Evolutionary conservation across 1,140 invertebrate genomes (phyloP), one percentile per base, ranked within the genome.

Genomic region (Plodia interpunctella): DNA sequence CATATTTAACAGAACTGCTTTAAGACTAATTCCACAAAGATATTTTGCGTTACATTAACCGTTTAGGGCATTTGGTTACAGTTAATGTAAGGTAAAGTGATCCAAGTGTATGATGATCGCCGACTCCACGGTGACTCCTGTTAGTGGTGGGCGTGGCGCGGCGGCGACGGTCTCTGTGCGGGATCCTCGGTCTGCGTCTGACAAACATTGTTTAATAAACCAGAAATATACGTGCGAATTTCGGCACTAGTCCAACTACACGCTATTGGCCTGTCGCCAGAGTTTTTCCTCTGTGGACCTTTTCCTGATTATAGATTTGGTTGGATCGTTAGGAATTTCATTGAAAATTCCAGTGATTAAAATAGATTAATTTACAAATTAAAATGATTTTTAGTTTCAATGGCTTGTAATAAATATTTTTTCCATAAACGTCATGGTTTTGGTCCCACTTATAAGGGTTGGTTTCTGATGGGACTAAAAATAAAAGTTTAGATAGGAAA

Each of bases 1-100:
- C 87, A 80, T 84, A 80, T 79, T 84, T 83, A 73, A 80, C 70
- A 80, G 75, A 84, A 87, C 77, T 83, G 79, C 68, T 75, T 76
- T 74, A 71, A 70, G 55, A 75, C 69, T 74, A 81, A 73, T 63
- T 66, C 64, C 62, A 79, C 80, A 85, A 84, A 83, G 74, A 83
- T 81, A 78, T 61, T 80, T 86, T 76, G 62, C 77, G 49, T 67
- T 77, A 76, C 70, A 77, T 76, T 80, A 80, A 81, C 76, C 68
- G 15, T 66, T 70, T 83, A 88, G 86, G 82, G 86, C 83, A 77
- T 66, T 63, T 69, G 55, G 53, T 20, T 25, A 53, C 19, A 66
- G 74, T 74, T 83, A 84, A 81, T 73, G 69, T 79, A 78, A 76
- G 63, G 66, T 70, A 84, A 83, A 81, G 38, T 74, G 78, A 82